These are phyloP conservation scores for Leptopterna dolabrata DNA, from an alignment of 2,888 invertebrate genomes.

Conservation along the genomic window DNA sequence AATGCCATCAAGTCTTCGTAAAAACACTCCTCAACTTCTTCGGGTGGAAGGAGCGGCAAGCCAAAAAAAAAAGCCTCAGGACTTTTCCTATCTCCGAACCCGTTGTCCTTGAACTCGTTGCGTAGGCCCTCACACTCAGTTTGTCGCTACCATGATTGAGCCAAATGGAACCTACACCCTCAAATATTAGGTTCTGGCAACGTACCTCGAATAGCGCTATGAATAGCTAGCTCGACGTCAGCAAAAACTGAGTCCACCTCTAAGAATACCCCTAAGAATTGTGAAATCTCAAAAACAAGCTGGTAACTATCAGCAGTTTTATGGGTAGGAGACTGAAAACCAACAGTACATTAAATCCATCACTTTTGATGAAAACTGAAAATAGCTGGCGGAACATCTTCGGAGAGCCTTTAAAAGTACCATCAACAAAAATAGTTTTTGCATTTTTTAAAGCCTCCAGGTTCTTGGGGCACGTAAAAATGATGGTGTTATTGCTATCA, in stretches of 20 bases:
- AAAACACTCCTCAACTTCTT: too few species aligned
- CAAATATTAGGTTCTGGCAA: background rate
- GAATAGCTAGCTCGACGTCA: background rate
- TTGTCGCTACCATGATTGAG: background rate
- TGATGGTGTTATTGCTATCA: too few species aligned
- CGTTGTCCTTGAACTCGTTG: background rate
- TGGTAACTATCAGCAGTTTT: background rate
- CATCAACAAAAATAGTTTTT: too few species aligned
- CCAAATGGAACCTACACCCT: background rate
- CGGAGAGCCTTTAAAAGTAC: too few species aligned
- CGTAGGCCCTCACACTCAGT: background rate
- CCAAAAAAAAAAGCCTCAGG: background rate
- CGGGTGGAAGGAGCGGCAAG: background rate
- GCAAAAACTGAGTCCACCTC: conserved; percentile 15
- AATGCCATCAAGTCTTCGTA: too few species aligned
- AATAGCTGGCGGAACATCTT: background rate
- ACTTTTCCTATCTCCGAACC: background rate
- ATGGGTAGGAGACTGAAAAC: conserved; percentile 28
- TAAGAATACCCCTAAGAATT: too few species aligned
- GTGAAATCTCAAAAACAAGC: too few species aligned
- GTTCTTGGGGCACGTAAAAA: too few species aligned
- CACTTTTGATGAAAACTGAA: background rate
- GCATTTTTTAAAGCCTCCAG: too few species aligned
- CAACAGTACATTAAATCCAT: background rate
- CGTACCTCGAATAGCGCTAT: background rate